phyloP scores from a whole-genome alignment of 2,113 vertebrate genomes.

The Anolis carolinensis region DNA sequence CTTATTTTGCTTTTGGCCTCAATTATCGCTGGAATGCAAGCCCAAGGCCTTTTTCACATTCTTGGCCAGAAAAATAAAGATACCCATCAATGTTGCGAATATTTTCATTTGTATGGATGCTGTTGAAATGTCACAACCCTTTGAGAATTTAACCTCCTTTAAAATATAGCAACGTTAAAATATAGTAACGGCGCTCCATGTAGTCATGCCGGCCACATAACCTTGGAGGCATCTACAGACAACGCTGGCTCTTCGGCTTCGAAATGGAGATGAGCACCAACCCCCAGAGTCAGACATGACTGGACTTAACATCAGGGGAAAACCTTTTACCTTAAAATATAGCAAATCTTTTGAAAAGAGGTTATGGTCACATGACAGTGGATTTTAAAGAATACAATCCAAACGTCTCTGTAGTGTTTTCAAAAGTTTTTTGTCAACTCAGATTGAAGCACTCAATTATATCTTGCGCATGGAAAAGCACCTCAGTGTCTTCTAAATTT shows the following conservation, averaged over 20 bases:
- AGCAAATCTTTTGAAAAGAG: background rate
- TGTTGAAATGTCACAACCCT: background rate
- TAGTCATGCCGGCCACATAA: too few species aligned
- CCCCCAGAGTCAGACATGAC: too few species aligned
- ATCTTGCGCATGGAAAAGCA: too few species aligned
- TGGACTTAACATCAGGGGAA: too few species aligned
- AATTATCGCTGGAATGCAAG: background rate
- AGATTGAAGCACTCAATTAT: too few species aligned
- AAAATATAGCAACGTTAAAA: background rate
- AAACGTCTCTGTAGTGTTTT: background rate
- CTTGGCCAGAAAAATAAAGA: background rate
- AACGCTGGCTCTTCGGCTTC: too few species aligned
- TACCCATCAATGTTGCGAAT: background rate
- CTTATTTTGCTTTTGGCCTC: background rate
- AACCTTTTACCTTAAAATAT: too few species aligned
- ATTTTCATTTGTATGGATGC: background rate
- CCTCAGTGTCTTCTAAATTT: background rate
- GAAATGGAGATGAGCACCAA: too few species aligned
- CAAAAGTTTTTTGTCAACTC: background rate
- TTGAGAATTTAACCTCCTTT: background rate
- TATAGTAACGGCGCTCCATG: too few species aligned
- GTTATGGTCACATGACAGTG: background rate
- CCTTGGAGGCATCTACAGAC: too few species aligned
- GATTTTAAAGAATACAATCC: conserved; percentile 17
- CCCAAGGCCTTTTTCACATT: background rate